A percentile compares a stretch with the other conserved stretches of the same genome.
These are phyloP conservation scores for Corbicula japonica DNA, from an alignment of 2,888 invertebrate genomes.

Conservation along the genomic window DNA sequence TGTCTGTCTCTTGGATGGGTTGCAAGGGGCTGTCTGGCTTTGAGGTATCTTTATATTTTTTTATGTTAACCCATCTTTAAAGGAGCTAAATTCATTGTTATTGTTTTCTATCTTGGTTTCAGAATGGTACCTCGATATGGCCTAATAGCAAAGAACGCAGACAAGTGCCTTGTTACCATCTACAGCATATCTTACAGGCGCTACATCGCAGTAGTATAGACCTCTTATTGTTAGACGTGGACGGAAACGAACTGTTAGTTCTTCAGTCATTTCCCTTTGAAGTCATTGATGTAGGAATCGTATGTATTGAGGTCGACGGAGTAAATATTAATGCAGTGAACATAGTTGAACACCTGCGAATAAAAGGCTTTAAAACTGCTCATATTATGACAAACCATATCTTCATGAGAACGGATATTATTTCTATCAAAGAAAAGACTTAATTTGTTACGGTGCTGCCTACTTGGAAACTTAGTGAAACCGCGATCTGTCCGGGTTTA, in stretches of 20 bases:
- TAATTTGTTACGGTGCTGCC: too few species aligned
- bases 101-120: too few species aligned
- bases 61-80: too few species aligned
- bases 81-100: too few species aligned
- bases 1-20: too few species aligned
- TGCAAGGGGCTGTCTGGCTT: too few species aligned
- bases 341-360: background rate
- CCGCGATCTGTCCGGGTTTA: too few species aligned
- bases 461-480: too few species aligned
- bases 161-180: constrained; percentile 3
- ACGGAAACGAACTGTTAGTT: constrained; percentile 1
- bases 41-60: too few species aligned
- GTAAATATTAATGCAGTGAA: background rate
- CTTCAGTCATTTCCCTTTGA: constrained; percentile 15
- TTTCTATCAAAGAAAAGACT: constrained; percentile 12
- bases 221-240: constrained; percentile 16
- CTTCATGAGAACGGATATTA: constrained; percentile 9
- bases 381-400: constrained; percentile 19
- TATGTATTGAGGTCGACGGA: constrained; percentile 16
- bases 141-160: too few species aligned
- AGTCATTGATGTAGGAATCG: constrained; percentile 10
- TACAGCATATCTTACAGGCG: background rate
- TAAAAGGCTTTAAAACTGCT: constrained; percentile 13
- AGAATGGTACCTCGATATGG: too few species aligned
- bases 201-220: background rate